These are phyloP conservation scores for Porites rus DNA, from an alignment of 92 coral and sea anemone species.

Conservation along the genomic window DNA sequence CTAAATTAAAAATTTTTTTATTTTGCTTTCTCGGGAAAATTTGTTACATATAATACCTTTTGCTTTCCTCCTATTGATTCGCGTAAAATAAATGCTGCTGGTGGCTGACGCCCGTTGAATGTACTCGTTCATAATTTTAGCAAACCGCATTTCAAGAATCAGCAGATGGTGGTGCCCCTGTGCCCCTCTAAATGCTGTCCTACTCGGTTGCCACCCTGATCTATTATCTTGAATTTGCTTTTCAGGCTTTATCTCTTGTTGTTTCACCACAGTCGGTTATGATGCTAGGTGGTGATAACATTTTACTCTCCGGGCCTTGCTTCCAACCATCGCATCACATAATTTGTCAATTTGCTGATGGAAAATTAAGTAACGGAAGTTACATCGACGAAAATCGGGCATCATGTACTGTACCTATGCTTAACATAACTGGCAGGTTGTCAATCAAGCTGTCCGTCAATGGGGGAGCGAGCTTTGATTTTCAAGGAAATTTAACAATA, in stretches of 20 bases:
- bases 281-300: constrained; percentile 82
- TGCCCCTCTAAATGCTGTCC: too few species aligned
- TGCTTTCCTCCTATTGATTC: too few species aligned
- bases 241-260: constrained; percentile 29
- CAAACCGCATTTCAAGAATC: too few species aligned
- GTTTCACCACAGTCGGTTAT: constrained; percentile 61
- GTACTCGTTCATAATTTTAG: too few species aligned
- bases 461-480: constrained; percentile 74
- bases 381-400: constrained; percentile 60
- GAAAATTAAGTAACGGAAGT: constrained; percentile 40
- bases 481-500: constrained; percentile 62
- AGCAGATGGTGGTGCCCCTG: not conserved
- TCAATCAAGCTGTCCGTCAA: constrained; percentile 67
- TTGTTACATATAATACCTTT: too few species aligned
- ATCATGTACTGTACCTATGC: constrained; percentile 76
- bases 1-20: too few species aligned
- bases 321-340: constrained; percentile 55
- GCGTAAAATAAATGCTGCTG: too few species aligned
- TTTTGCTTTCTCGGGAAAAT: too few species aligned
- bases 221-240: not conserved
- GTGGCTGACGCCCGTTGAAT: too few species aligned
- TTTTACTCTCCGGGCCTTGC: constrained; percentile 85
- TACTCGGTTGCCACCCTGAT: too few species aligned
- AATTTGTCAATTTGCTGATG: constrained; percentile 68
- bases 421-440: constrained; percentile 69